phyloP scores from a whole-genome alignment of 2,113 vertebrate species.

The Melanerpes aurifrons region DNA sequence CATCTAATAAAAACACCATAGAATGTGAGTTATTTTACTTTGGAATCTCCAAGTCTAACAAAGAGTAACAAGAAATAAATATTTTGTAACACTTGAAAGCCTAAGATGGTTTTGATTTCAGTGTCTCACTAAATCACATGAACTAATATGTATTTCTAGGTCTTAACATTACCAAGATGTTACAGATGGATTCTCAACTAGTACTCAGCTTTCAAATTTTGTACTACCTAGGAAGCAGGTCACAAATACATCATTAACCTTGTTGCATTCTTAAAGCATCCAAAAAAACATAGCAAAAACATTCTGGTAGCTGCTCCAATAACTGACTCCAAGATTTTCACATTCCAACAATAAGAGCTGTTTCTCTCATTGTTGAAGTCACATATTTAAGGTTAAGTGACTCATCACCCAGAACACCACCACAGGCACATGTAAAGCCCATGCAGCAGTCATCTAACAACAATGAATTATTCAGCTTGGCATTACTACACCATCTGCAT shows the following conservation, averaged over 20 bases:
- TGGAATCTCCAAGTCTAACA: neutral
- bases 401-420: neutral
- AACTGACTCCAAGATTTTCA: neutral
- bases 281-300: neutral
- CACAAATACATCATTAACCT: neutral
- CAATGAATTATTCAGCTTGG: neutral
- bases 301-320: neutral
- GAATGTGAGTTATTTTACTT: neutral
- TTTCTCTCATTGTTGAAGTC: neutral
- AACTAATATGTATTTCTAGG: neutral
- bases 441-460: neutral
- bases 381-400: neutral
- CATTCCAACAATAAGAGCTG: neutral
- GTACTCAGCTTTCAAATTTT: neutral
- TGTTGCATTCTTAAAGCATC: neutral
- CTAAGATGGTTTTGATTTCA: neutral
- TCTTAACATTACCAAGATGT: neutral
- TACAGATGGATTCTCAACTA: neutral
- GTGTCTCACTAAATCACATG: neutral
- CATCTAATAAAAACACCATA: neutral
- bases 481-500: neutral
- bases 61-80: neutral
- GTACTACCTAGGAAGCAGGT: neutral
- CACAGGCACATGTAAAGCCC: neutral
- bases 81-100: neutral